Conservation (phyloP, 2,113 vertebrate genomes). For the Myrmecobius fasciatus region DNA sequence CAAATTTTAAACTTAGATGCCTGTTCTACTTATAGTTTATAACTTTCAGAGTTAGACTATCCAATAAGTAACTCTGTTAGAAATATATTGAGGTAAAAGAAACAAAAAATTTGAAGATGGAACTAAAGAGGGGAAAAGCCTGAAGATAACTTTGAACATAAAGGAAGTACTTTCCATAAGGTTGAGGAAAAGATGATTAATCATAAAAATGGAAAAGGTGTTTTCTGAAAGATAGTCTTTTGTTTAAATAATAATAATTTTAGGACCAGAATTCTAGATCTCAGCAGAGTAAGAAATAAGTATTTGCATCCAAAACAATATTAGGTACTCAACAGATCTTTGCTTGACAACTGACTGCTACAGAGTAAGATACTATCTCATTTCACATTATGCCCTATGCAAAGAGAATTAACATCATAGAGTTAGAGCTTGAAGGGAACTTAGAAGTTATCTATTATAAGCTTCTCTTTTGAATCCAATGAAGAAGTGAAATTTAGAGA, state of each 20-base stretch:
- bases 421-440: not conserved
- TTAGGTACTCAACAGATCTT: not conserved
- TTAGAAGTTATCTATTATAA: not conserved
- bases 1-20: not conserved
- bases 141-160: not conserved
- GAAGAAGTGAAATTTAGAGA: not conserved
- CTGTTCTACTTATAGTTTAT: not conserved
- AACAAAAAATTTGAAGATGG: slow-evolving; percentile 4
- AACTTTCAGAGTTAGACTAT: not conserved
- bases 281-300: not conserved
- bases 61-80: not conserved
- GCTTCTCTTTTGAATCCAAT: not conserved
- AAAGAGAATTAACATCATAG: not conserved
- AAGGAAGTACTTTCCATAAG: not conserved
- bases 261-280: not conserved
- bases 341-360: not conserved
- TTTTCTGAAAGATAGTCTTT: not conserved
- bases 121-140: not conserved
- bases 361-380: not conserved
- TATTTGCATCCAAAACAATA: not conserved
- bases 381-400: not conserved
- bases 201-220: not conserved
- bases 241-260: not conserved
- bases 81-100: not conserved
- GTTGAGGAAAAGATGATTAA: not conserved